Evolutionary conservation across 2,888 invertebrate genomes (phyloP), one percentile per base, ranked within the genome.

Genomic region (Ephialtes manifestator): DNA sequence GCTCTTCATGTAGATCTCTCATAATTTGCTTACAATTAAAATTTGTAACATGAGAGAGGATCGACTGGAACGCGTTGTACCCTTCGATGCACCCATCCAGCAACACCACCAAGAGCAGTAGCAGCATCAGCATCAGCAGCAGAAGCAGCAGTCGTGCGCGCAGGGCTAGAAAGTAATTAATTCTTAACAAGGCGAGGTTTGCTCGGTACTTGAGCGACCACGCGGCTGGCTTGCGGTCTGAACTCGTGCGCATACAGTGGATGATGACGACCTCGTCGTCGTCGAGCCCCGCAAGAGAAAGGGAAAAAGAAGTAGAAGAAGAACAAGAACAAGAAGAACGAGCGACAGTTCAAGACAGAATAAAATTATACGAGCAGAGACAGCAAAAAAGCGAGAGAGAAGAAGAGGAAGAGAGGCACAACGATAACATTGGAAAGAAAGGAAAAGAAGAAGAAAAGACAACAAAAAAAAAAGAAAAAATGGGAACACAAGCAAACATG

Each of bases 101-200:
- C 71, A 39, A 28, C 65, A n/a, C 67, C 31, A 51, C 77, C 60
- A 10, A 39, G 10, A 35, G 65, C 65, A 11, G n/a, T 20, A 39
- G 10, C 35, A 65, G 5, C 20, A 43, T 0, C 65, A 13, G 18
- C 65, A 71, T 28, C 71, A 84, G 82, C 46, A 39, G 39, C 51
- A n/a, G 7, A 55, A 80, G 84, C 82, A 79, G 72, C 79, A 83
- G 68, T 83, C 86, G 84, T 79, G 83, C 84, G 83, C 80, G 84
- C 85, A 80, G 83, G 88, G 78, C 89, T 88, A 88, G 90, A 90
- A 89, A 89, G 90, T 90, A 90, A 91, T 90, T 90, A 90, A 90
- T 90, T 89, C 90, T 90, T 90, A 90, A 91, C 90, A 90, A 90
- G 90, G 88, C 87, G 86, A 88, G 87, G 87, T 85, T 89, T 88